phyloP scores from a whole-genome alignment of 2,888 invertebrate species.

The Drosophila mulleri region DNA sequence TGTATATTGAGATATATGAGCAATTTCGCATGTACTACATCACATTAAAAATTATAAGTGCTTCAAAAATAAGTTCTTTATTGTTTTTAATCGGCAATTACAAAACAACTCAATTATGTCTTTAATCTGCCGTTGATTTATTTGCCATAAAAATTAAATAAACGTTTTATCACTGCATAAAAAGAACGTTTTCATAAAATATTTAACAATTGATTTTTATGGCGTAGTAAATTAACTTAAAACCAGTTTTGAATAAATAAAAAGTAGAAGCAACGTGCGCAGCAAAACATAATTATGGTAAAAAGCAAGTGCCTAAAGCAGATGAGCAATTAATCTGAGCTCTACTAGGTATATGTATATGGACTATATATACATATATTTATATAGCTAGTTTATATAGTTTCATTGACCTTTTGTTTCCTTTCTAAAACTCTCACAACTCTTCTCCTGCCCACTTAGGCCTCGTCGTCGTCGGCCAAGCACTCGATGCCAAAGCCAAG shows the following conservation, averaged over 20 bases:
- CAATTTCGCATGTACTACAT: too few relatives aligned
- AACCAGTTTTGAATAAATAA: neutral
- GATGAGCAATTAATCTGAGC: neutral
- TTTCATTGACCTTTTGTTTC: neutral
- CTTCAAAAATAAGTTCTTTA: neutral
- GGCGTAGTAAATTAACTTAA: neutral
- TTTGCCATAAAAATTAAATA: neutral
- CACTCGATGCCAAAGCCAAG: constrained; percentile 66
- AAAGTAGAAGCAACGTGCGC: neutral
- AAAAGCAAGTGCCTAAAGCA: neutral
- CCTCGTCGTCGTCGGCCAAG: constrained; percentile 52
- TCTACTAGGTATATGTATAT: neutral
- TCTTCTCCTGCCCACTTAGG: constrained; percentile 46
- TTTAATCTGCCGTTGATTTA: neutral
- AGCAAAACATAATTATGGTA: neutral
- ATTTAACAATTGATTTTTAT: constrained; percentile 13
- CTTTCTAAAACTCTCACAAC: neutral
- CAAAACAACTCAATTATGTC: neutral
- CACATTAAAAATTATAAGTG: neutral
- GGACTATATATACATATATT: neutral
- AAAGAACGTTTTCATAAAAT: neutral
- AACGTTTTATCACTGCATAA: neutral
- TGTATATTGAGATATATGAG: too few relatives aligned
- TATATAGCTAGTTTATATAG: neutral
- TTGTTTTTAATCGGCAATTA: neutral